phyloP scores from a whole-genome alignment of 1,140 invertebrate species.

The Procambarus clarkii region DNA sequence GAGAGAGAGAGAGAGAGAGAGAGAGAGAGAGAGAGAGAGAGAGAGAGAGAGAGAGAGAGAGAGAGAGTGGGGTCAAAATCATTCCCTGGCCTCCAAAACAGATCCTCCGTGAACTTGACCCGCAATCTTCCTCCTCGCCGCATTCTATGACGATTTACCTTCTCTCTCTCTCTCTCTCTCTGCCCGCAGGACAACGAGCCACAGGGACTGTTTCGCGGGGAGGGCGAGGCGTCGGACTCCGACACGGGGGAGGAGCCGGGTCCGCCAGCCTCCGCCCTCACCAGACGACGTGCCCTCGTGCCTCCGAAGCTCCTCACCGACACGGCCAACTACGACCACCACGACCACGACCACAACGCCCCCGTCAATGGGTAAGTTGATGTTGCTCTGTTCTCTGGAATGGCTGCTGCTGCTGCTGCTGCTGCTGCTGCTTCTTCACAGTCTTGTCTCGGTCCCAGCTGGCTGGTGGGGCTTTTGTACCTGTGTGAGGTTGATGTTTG shows the following conservation, averaged over 20 bases:
- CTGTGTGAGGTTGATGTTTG: not conserved
- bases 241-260: conserved; percentile 74
- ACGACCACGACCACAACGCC: conserved; percentile 60
- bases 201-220: conserved; percentile 36
- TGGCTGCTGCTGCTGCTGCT: conserved; percentile 3
- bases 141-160: not conserved
- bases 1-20: not conserved
- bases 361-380: conserved; percentile 64
- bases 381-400: not conserved
- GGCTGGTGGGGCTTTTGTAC: not conserved
- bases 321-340: conserved; percentile 73
- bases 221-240: conserved; percentile 65
- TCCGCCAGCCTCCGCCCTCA: conserved; percentile 77
- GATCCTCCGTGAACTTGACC: too few species aligned
- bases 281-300: conserved; percentile 77
- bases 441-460: not conserved
- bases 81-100: too few species aligned
- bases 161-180: not conserved
- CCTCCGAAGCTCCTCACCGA: conserved; percentile 77
- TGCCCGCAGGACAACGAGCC: conserved; percentile 40
- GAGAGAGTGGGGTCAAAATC: too few species aligned
- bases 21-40: not conserved
- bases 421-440: too few species aligned
- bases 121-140: not conserved
- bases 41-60: not conserved